Evolutionary conservation across 2,113 vertebrate species (phyloP).

Genomic region (Austrofundulus limnaeus): DNA sequence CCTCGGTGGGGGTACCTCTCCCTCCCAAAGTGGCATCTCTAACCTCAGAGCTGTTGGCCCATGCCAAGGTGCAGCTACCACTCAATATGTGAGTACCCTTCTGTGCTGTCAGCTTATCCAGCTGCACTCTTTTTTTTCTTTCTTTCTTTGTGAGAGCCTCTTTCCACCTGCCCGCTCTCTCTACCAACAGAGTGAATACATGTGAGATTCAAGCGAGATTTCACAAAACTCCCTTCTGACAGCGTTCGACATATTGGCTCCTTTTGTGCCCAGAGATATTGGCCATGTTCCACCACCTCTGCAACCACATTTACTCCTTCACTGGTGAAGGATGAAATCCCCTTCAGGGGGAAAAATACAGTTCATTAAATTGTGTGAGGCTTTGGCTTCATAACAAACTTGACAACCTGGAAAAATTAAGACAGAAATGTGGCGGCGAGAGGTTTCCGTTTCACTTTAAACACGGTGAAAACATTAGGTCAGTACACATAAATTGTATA

Average conservation of each 20-base stretch:
- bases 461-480: background rate
- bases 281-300: constrained; percentile 55
- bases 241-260: constrained; percentile 45
- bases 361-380: constrained; percentile 14
- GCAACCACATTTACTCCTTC: constrained; percentile 53
- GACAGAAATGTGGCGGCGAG: background rate
- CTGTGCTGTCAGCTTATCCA: constrained; percentile 30
- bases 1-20: constrained; percentile 72
- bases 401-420: constrained; percentile 1
- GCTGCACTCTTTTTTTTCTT: constrained; percentile 10
- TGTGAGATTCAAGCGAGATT: constrained; percentile 27
- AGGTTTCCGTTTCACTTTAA: background rate
- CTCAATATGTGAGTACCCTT: constrained; percentile 92
- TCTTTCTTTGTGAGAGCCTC: background rate
- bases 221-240: constrained; percentile 28
- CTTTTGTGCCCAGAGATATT: constrained; percentile 50
- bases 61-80: constrained; percentile 91
- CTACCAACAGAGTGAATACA: constrained; percentile 3
- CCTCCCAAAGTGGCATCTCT: constrained; percentile 85
- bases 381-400: constrained; percentile 37
- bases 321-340: constrained; percentile 57
- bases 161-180: constrained; percentile 11
- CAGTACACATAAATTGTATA: background rate
- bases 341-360: constrained; percentile 43
- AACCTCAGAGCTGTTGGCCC: constrained; percentile 86